Conservation (phyloP, 2,113 vertebrate genomes). For the Micronycteris hirsuta region DNA sequence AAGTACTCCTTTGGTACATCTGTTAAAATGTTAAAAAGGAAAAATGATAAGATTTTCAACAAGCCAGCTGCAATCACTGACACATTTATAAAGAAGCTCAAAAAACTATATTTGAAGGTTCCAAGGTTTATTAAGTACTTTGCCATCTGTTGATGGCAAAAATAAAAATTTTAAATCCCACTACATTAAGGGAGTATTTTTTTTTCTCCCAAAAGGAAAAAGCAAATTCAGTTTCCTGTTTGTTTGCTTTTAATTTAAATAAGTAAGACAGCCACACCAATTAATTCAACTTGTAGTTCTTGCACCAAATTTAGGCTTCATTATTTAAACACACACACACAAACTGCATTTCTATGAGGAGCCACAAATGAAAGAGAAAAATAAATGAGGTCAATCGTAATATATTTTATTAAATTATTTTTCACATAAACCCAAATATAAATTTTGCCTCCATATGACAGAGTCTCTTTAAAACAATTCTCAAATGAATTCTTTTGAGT, state of each 20-base stretch:
- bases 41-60: background rate
- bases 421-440: constrained; percentile 11
- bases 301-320: background rate
- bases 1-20: background rate
- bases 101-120: constrained; percentile 5
- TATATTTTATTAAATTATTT: constrained; percentile 33
- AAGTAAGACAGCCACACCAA: constrained; percentile 1
- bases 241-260: constrained; percentile 7
- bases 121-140: background rate
- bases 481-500: constrained; percentile 26
- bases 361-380: constrained; percentile 11
- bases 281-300: background rate
- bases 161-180: background rate
- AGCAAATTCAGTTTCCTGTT: background rate
- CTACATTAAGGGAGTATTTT: background rate
- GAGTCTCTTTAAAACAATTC: background rate
- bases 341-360: background rate
- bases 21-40: background rate
- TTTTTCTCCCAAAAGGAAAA: background rate
- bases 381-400: constrained; percentile 5
- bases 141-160: constrained; percentile 25
- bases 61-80: constrained; percentile 28
- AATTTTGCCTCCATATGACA: constrained; percentile 12
- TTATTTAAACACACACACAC: constrained; percentile 1
- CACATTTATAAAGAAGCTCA: constrained; percentile 20